These are phyloP conservation scores for Synanthedon myopaeformis DNA, from an alignment of 2,888 invertebrate genomes.

Conservation along the genomic window DNA sequence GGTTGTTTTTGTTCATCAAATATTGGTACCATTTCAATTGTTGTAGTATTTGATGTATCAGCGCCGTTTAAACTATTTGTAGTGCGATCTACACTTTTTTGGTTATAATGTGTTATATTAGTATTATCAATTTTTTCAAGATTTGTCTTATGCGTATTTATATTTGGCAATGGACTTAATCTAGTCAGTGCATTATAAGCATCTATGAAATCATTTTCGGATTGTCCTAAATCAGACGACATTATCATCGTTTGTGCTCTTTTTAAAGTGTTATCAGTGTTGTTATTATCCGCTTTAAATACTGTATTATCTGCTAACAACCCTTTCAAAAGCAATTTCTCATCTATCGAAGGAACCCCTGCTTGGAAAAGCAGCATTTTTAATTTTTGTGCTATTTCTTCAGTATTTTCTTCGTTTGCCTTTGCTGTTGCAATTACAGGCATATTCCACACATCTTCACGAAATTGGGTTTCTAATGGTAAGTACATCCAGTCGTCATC, in stretches of 20 bases:
- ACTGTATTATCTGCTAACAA: conserved; percentile 25
- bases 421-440: conserved; percentile 5
- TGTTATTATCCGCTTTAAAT: conserved; percentile 9
- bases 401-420: conserved; percentile 9
- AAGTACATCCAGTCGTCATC: conserved; percentile 62
- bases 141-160: conserved; percentile 11
- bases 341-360: conserved; percentile 37
- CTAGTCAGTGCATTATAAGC: conserved; percentile 59
- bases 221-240: conserved; percentile 44
- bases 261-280: conserved; percentile 4
- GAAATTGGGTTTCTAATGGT: conserved; percentile 26
- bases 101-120: neutral
- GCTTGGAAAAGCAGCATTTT: conserved; percentile 41
- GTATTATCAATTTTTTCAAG: neutral
- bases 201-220: conserved; percentile 61
- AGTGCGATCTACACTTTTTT: neutral
- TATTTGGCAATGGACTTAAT: conserved; percentile 50
- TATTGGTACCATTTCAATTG: neutral
- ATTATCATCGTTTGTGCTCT: conserved; percentile 16
- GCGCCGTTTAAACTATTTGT: neutral
- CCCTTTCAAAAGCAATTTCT: conserved; percentile 39
- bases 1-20: neutral
- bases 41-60: neutral
- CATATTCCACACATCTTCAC: conserved; percentile 3
- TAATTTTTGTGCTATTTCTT: conserved; percentile 38